These are phyloP conservation scores for Enteromius treurensis DNA, from an alignment of 2,797 vertebrate genomes.

Conservation along the genomic window DNA sequence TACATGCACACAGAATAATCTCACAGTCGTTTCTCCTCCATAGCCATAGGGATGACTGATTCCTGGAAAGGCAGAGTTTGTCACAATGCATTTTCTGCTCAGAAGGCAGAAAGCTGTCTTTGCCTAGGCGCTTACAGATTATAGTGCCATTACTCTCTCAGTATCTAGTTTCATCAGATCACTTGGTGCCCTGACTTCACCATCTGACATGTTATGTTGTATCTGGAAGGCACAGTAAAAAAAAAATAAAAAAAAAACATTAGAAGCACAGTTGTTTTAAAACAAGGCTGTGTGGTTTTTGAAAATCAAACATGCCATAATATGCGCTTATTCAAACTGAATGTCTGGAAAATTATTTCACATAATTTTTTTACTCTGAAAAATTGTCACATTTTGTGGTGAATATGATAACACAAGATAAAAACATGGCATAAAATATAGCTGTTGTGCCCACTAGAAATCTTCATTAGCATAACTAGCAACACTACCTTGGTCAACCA, in stretches of 20 bases:
- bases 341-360: background rate
- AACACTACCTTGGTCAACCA: background rate
- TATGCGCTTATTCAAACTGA: background rate
- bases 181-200: constrained; percentile 42
- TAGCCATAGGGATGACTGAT: constrained; percentile 33
- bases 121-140: constrained; percentile 46
- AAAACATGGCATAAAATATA: background rate
- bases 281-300: background rate
- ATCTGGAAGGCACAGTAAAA: background rate
- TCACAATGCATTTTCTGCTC: constrained; percentile 50
- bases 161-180: constrained; percentile 44
- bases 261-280: background rate
- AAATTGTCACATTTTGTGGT: background rate
- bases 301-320: background rate
- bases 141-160: constrained; percentile 44
- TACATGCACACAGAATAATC: constrained; percentile 26
- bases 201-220: constrained; percentile 47
- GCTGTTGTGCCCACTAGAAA: background rate
- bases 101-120: constrained; percentile 46
- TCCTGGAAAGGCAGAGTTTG: constrained; percentile 41
- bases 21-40: constrained; percentile 3
- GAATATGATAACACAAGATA: background rate
- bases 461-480: background rate
- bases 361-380: background rate
- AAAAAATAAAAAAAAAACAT: background rate